Evolutionary conservation across 1,140 invertebrate species (phyloP).

Genomic region (Heliconius nattereri): DNA sequence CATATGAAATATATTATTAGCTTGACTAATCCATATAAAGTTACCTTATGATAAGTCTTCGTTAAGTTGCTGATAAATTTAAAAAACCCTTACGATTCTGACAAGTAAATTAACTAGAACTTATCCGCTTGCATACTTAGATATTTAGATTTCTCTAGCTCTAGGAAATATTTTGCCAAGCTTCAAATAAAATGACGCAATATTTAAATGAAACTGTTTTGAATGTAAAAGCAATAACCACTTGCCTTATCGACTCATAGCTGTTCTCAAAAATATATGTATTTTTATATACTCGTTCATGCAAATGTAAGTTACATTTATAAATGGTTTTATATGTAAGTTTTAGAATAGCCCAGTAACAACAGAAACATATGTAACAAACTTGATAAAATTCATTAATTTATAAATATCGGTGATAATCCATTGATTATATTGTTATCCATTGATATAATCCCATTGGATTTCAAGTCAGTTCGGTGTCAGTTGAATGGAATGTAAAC

Average conservation of each 20-base stretch:
- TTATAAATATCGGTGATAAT: too few species aligned
- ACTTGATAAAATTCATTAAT: too few species aligned
- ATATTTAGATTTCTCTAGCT: not conserved
- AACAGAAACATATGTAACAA: not conserved
- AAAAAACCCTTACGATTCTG: not conserved
- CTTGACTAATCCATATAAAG: not conserved
- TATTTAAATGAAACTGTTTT: not conserved
- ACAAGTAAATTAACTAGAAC: not conserved
- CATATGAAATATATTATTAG: not conserved
- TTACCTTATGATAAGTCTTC: not conserved
- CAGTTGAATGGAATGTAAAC: too few species aligned
- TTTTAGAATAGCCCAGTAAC: not conserved
- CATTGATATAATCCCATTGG: too few species aligned
- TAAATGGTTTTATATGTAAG: not conserved
- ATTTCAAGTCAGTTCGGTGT: too few species aligned
- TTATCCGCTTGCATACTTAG: not conserved
- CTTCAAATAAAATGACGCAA: not conserved
- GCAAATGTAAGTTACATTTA: conserved; percentile 15
- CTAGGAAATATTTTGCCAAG: not conserved
- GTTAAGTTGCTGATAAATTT: not conserved
- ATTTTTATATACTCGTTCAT: conserved; percentile 1
- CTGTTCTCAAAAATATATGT: not conserved
- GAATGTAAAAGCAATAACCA: conserved; percentile 8
- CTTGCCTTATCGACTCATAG: not conserved
- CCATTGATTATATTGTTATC: too few species aligned